Evolutionary conservation across 2,888 invertebrate species (phyloP).

Genomic region (Clostera curtula): DNA sequence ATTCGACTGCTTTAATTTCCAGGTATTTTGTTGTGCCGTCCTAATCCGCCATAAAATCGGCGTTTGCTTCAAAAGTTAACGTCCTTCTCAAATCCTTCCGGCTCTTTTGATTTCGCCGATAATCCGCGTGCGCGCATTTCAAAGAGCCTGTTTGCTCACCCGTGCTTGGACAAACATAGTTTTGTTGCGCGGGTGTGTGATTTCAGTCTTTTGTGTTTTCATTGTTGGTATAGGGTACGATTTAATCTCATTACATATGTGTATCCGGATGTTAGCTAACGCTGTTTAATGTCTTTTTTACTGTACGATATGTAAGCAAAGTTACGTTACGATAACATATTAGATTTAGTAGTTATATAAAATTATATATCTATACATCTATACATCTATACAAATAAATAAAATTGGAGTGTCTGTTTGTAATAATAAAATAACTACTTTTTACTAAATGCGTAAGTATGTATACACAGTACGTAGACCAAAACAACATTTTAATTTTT

Average conservation of each 20-base stretch:
- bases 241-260: constrained; percentile 45
- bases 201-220: constrained; percentile 48
- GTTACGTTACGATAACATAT: too few species aligned
- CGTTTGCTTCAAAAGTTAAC: constrained; percentile 42
- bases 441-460: too few species aligned
- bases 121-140: constrained; percentile 44
- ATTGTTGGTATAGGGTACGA: constrained; percentile 31
- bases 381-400: too few species aligned
- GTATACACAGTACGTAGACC: too few species aligned
- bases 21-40: constrained; percentile 10
- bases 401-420: too few species aligned
- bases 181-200: constrained; percentile 48
- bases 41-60: constrained; percentile 15
- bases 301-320: too few species aligned
- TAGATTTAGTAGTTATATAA: too few species aligned
- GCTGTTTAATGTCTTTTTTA: constrained; percentile 8
- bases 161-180: constrained; percentile 54
- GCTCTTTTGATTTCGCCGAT: constrained; percentile 50
- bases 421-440: too few species aligned
- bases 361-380: too few species aligned
- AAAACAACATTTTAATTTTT: too few species aligned
- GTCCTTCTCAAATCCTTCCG: constrained; percentile 55
- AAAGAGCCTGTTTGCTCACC: constrained; percentile 53
- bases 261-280: constrained; percentile 36
- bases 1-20: constrained; percentile 16